Evolutionary conservation across 2,113 vertebrate species (phyloP), one percentile per base, ranked within the genome.

Genomic region (Dissostichus mawsoni): DNA sequence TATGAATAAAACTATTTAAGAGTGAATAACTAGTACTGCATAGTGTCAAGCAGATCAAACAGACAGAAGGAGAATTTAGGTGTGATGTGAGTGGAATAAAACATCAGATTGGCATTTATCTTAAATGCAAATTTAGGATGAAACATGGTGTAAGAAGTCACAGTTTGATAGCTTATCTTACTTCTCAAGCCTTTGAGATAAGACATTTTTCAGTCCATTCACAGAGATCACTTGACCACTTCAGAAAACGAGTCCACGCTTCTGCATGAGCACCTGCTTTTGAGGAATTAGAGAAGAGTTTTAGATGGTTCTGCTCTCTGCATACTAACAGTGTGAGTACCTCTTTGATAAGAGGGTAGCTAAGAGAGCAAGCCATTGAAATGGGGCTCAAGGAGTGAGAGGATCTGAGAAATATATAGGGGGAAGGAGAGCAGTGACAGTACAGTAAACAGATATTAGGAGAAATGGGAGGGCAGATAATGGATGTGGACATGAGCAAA

Each of bases 401-500:
- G 69, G 48, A 78, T 66, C 18, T 63, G 53, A 53, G 56, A 86
- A 61, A 80, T 75, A 36, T 25, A 80, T 48, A 4, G 51, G 57
- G 14, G 62, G 51, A 72, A 62, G 48, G 11, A 61, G 23, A 47
- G 59, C 59, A 47, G 51, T 53, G 59, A 1, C 45, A 3, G 23
- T 51, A 41, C 18, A 65, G 76, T 64, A 76, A 63, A 76, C 23
- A 29, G 69, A 11, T 64, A 66, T 41, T 29, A 41, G 36, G 25
- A 12, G 9, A 41, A 44, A 11, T 33, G 29, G 20, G 25, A 17
- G 44, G 23, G 41, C 58, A 59, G 69, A 55, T 74, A 76, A 86
- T 83, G 53, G 51, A 85, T 82, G 55, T 84, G 58, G 76, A 82
- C 67, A 61, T 25, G 79, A 77, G 65, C 55, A 67, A 58, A 81